These are phyloP conservation scores for Xylocampa areola DNA, from an alignment of 2,888 invertebrate species.

Conservation along the genomic window DNA sequence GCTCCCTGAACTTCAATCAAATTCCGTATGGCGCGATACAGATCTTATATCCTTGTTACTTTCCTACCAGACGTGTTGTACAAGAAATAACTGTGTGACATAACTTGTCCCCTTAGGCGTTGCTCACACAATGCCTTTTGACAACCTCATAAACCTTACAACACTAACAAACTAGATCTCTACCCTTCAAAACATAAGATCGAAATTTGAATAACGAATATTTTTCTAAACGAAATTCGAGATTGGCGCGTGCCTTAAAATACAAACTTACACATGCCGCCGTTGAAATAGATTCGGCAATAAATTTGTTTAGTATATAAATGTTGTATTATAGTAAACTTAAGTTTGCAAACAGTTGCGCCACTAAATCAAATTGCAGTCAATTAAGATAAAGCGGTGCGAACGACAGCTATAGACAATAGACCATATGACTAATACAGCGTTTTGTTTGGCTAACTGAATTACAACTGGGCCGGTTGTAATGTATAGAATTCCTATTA, in stretches of 20 bases:
- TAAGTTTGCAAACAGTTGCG: slow-evolving; percentile 71
- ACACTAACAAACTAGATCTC: slow-evolving; percentile 34
- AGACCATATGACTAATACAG: slow-evolving; percentile 84
- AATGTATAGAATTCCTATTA: slow-evolving; percentile 74
- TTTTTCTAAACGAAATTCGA: slow-evolving; percentile 44
- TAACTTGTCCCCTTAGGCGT: slow-evolving; percentile 83
- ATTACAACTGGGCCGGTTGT: slow-evolving; percentile 72
- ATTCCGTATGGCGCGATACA: slow-evolving; percentile 75
- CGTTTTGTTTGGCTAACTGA: slow-evolving; percentile 86
- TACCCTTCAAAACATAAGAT: slow-evolving; percentile 53
- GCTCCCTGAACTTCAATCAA: slow-evolving; percentile 75
- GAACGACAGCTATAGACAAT: slow-evolving; percentile 85
- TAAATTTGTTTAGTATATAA: slow-evolving; percentile 56
- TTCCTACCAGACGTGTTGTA: slow-evolving; percentile 80
- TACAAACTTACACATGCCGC: slow-evolving; percentile 66
- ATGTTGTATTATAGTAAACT: slow-evolving; percentile 55
- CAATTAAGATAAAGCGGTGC: slow-evolving; percentile 88
- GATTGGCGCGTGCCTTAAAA: slow-evolving; percentile 65
- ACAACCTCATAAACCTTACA: slow-evolving; percentile 60
- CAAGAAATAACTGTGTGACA: slow-evolving; percentile 83
- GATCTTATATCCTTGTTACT: slow-evolving; percentile 87
- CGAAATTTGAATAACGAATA: slow-evolving; percentile 44
- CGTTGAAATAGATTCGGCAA: slow-evolving; percentile 55
- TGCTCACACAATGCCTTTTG: slow-evolving; percentile 73
- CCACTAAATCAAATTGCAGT: slow-evolving; percentile 87